Evolutionary conservation across 2,797 vertebrate species (phyloP), one percentile per base, ranked within the genome.

Genomic region (Diglossa cyanea): DNA sequence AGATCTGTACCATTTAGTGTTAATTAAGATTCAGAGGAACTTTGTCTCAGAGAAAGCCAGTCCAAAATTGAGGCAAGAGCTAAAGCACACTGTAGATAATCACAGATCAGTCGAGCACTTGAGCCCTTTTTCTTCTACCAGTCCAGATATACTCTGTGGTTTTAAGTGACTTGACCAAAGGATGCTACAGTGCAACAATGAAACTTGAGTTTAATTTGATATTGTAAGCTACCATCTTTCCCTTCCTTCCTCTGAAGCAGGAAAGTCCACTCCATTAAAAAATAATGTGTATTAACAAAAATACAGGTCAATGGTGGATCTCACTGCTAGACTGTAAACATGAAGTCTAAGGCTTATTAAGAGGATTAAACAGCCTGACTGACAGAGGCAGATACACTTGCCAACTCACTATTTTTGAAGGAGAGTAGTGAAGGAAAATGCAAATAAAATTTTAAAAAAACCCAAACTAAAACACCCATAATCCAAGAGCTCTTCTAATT

Each of bases 331-430:
- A 88, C 57, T 17, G 61, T 44, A 91, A 67, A 66, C 39, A 42
- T 6, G 42, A 91, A 74, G 50, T 40, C 40, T 80, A 90, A 92
- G 74, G 39, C 91, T 80, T 70, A 66, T 37, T 90, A 93, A 80
- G 24, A 53, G 23, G 84, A 94, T 95, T 94, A 94, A 67, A 77
- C 35, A 82, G 11, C 63, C 61, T 77, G 70, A 81, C 62, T 75
- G 25, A 75, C 67, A 89, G 77, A 89, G 65, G 19, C 11, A 72
- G 28, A 68, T 19, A 50, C 6, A 71, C 54, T 54, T 82, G 65
- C 57, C 20, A 66, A 42, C 33, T 73, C 55, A 33, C 16, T 66
- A 21, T 24, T 87, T 82, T 39, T 71, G 26, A 91, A 77, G 7
- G 5, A 40, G 2, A 17, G 1, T 1, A 82, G 4, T 5, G 5